Percentiles rank a stretch among this genome's conserved stretches.
Conservation (phyloP, 2,113 vertebrate species). For the Percina caprodes region DNA sequence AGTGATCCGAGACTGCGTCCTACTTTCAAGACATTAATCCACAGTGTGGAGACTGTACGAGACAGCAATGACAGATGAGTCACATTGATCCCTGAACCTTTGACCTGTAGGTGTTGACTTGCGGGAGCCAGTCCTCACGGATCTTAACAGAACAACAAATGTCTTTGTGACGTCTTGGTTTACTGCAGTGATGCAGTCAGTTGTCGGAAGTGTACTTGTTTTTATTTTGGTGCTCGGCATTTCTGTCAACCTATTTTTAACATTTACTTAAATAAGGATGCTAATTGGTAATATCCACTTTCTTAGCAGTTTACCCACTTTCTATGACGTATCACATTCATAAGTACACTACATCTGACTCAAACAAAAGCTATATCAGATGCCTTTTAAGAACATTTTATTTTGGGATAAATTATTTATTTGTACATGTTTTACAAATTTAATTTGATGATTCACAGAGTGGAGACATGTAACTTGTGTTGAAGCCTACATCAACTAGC, state of each 20-base stretch:
- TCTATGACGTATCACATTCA: neutral
- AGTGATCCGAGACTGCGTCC: slow-evolving; percentile 86
- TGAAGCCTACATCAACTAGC: neutral
- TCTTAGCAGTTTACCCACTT: neutral
- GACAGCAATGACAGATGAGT: slow-evolving; percentile 86
- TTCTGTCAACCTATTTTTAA: neutral
- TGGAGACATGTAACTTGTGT: neutral
- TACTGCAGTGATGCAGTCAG: neutral
- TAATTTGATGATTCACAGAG: neutral
- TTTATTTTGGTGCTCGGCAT: neutral
- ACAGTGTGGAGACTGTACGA: slow-evolving; percentile 88
- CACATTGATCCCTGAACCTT: neutral
- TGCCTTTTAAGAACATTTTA: neutral
- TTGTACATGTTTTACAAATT: slow-evolving; percentile 3
- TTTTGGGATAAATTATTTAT: neutral
- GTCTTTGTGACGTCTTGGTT: neutral
- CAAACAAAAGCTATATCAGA: neutral
- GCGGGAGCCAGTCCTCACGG: neutral
- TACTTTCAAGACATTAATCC: slow-evolving; percentile 87
- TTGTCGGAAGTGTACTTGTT: neutral
- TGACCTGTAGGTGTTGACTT: slow-evolving; percentile 27
- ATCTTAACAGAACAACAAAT: neutral
- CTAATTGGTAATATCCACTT: neutral
- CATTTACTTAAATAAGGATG: neutral
- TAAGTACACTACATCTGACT: slow-evolving; percentile 44